A percentile compares a stretch with the other conserved stretches of the same genome.
These are phyloP conservation scores for Arctocebus calabarensis DNA, from an alignment of 2,797 vertebrate genomes.

Conservation along the genomic window DNA sequence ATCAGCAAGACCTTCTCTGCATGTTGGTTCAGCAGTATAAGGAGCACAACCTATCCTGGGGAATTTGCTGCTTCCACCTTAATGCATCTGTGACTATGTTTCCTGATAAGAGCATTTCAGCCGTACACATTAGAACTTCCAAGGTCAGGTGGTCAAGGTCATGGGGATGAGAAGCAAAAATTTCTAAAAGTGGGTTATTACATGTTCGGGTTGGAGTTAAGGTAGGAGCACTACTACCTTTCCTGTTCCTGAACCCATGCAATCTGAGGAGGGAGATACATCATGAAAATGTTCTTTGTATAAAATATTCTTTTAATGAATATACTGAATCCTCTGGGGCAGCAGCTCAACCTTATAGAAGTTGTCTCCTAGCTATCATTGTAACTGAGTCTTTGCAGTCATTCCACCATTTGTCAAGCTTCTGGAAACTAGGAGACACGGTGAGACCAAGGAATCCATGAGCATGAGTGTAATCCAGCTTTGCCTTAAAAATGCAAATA, in stretches of 20 bases:
- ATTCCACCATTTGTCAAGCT: background rate
- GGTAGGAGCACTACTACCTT: background rate
- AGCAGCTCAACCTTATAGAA: background rate
- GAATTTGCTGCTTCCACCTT: background rate
- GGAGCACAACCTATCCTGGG: background rate
- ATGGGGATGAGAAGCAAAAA: background rate
- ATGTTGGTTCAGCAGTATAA: background rate
- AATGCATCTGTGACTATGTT: background rate
- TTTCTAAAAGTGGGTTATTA: background rate
- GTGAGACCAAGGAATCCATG: background rate
- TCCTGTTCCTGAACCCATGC: background rate
- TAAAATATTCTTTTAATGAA: background rate
- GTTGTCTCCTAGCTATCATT: background rate
- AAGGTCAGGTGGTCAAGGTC: background rate
- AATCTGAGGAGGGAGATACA: background rate
- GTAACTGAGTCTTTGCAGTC: background rate
- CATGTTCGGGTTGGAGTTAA: background rate
- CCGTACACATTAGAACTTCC: background rate
- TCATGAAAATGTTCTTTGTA: background rate
- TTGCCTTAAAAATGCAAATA: background rate
- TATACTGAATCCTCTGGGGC: background rate
- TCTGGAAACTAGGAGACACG: background rate
- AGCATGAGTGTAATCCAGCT: background rate
- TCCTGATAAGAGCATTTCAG: background rate
- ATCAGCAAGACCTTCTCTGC: background rate